These are phyloP conservation scores for Aricia artaxerxes DNA, from an alignment of 2,888 invertebrate species.

Conservation along the genomic window DNA sequence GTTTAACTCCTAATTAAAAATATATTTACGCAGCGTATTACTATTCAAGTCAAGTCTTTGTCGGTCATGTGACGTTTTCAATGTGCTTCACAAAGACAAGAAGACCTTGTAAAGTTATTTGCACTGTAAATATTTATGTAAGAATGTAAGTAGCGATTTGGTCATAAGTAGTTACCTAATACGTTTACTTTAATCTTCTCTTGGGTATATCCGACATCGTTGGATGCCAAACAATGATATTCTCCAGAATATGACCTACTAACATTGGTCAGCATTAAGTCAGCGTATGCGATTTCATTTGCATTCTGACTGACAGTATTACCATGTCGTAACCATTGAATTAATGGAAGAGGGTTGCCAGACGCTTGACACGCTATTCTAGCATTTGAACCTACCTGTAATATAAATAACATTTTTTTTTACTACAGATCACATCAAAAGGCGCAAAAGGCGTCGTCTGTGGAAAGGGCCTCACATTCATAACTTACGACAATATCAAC, in stretches of 20 bases:
- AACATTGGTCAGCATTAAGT: conserved; percentile 55
- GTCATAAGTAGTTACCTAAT: conserved; percentile 53
- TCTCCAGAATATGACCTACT: conserved; percentile 60
- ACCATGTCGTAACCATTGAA: conserved; percentile 81
- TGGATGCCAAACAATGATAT: conserved; percentile 80
- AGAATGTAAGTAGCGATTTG: background rate
- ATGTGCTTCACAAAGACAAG: too few species aligned
- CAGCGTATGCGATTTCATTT: conserved; percentile 54
- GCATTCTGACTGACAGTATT: conserved; percentile 50
- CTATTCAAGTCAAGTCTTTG: too few species aligned
- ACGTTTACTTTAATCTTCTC: conserved; percentile 62
- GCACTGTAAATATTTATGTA: too few species aligned
- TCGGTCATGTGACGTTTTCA: too few species aligned
- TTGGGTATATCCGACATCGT: conserved; percentile 74
- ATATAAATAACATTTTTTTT: conserved; percentile 28
- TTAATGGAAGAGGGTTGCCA: conserved; percentile 80
- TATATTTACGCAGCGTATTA: too few species aligned
- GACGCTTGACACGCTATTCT: conserved; percentile 74
- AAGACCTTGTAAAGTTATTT: too few species aligned
- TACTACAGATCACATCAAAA: too few species aligned
- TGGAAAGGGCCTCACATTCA: background rate
- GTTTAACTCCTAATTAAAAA: background rate
- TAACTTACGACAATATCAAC: conserved; percentile 54
- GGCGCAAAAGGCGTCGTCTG: too few species aligned
- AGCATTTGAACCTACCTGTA: conserved; percentile 56